Conservation (phyloP, 2,113 vertebrate species). For the Limanda limanda region DNA sequence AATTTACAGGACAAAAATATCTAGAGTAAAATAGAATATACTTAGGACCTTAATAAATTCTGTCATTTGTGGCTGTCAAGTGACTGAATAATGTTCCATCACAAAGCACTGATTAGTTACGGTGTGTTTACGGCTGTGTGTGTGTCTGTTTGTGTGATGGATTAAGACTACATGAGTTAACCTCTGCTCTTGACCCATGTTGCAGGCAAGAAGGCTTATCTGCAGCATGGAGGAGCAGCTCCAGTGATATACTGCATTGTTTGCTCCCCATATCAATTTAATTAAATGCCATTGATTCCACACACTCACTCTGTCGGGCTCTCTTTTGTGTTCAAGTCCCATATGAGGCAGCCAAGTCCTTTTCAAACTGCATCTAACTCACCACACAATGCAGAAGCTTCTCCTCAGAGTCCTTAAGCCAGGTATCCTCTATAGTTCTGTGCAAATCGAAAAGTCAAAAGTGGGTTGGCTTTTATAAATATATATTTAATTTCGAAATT, state of each 20-base stretch:
- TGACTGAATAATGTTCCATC: constrained; percentile 50
- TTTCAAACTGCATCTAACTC: constrained; percentile 27
- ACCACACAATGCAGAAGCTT: background rate
- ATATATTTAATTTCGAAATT: too few relatives aligned
- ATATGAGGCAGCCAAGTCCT: constrained; percentile 18
- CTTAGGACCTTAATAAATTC: constrained; percentile 8
- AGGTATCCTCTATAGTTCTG: too few relatives aligned
- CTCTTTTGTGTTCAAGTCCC: constrained; percentile 35
- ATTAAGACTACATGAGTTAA: constrained; percentile 43
- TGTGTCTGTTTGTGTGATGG: constrained; percentile 2
- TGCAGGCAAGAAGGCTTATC: constrained; percentile 44
- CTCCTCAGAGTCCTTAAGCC: background rate
- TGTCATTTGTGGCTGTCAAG: constrained; percentile 37
- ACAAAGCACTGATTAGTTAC: constrained; percentile 40
- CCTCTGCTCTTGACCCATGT: constrained; percentile 51
- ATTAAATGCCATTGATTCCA: constrained; percentile 74
- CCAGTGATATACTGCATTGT: constrained; percentile 62
- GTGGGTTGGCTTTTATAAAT: too few relatives aligned
- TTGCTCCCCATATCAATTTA: constrained; percentile 66
- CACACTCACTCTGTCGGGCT: constrained; percentile 10
- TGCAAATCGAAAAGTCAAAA: too few relatives aligned
- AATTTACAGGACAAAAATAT: background rate
- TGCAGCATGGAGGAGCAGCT: constrained; percentile 29
- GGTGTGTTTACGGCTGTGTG: background rate
- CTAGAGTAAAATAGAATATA: constrained; percentile 8